phyloP scores from a whole-genome alignment of 2,113 vertebrate genomes.

The Tautogolabrus adspersus region DNA sequence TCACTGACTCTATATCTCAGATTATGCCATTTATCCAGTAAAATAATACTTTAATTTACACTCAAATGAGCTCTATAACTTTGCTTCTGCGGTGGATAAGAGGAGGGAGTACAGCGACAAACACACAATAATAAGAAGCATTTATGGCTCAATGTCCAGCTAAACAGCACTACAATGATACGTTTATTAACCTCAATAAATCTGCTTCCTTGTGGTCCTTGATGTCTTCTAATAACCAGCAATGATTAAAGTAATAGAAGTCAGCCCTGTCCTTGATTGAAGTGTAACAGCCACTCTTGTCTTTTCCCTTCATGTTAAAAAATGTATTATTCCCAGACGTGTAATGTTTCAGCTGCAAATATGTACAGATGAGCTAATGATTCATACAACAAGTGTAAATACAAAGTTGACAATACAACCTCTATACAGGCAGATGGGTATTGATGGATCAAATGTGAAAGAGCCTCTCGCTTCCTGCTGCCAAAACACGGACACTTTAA shows the following conservation, averaged over 20 bases:
- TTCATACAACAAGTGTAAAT: constrained; percentile 4
- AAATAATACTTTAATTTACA: constrained; percentile 20
- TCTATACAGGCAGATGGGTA: constrained; percentile 13
- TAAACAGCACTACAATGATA: constrained; percentile 17
- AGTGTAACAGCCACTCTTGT: background rate
- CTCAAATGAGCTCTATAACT: constrained; percentile 11
- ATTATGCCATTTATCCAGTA: constrained; percentile 33
- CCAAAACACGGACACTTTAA: constrained; percentile 3
- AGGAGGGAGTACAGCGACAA: constrained; percentile 32
- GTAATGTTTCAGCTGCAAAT: background rate
- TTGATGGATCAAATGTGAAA: constrained; percentile 29
- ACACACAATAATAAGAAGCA: background rate
- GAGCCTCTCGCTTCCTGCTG: constrained; percentile 2
- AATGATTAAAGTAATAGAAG: background rate
- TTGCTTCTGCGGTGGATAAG: constrained; percentile 7
- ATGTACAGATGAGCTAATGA: constrained; percentile 13
- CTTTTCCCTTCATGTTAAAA: too few relatives aligned
- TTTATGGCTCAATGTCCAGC: background rate
- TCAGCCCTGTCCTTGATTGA: background rate
- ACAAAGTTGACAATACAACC: constrained; percentile 1
- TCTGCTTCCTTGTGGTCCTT: background rate
- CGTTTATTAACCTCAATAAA: background rate
- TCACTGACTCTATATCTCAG: constrained; percentile 27
- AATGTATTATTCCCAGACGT: background rate
- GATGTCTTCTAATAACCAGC: background rate